phyloP scores from a whole-genome alignment of 1,140 invertebrate species.

The Lepidurus apus region DNA sequence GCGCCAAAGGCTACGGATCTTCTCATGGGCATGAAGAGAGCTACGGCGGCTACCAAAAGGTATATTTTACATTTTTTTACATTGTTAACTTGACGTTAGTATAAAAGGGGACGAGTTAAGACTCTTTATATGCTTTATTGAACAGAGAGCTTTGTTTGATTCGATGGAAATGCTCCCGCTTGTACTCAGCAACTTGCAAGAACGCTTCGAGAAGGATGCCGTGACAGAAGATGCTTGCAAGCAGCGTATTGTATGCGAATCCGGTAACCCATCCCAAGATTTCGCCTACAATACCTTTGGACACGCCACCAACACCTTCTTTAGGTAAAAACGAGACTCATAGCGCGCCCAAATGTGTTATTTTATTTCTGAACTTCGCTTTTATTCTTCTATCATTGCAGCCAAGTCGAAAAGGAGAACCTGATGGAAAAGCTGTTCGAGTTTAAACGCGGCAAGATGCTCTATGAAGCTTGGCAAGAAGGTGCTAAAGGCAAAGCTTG shows the following conservation, averaged over 20 bases:
- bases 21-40: slow-evolving; percentile 12
- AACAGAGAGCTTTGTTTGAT: slow-evolving; percentile 22
- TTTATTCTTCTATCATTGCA: slow-evolving; percentile 20
- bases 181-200: slow-evolving; percentile 29
- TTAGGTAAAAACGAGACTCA: slow-evolving; percentile 26
- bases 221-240: slow-evolving; percentile 25
- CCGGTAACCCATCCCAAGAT: slow-evolving; percentile 1
- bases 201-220: slow-evolving; percentile 25
- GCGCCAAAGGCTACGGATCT: neutral
- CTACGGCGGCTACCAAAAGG: slow-evolving; percentile 27
- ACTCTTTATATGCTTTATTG: neutral
- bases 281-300: slow-evolving; percentile 29
- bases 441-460: slow-evolving; percentile 28
- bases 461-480: slow-evolving; percentile 31
- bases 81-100: neutral
- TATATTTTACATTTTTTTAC: neutral
- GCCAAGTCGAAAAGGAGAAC: slow-evolving; percentile 25
- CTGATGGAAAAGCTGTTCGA: neutral
- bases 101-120: neutral
- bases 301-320: slow-evolving; percentile 30
- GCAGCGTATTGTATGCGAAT: slow-evolving; percentile 31
- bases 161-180: slow-evolving; percentile 19
- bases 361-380: neutral
- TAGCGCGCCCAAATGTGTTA: neutral
- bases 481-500: slow-evolving; percentile 30